Evolutionary conservation across 2,797 vertebrate genomes (phyloP).

Genomic region (Syngnathus rostellatus): DNA sequence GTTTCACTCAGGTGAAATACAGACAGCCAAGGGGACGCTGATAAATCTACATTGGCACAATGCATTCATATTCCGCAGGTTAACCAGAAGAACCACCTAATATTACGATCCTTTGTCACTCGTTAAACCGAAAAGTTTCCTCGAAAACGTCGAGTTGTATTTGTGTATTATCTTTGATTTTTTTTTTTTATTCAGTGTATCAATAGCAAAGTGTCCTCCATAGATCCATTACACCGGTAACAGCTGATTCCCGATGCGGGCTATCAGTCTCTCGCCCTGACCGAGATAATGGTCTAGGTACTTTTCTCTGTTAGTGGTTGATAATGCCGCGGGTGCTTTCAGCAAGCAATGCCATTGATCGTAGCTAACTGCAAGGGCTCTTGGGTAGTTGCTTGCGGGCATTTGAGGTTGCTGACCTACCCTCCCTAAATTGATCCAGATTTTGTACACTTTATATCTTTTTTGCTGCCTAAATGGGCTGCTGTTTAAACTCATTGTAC

Average conservation of each 20-base stretch:
- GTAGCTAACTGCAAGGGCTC: conserved; percentile 1
- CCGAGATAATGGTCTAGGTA: not conserved
- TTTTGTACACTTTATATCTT: not conserved
- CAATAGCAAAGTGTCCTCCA: not conserved
- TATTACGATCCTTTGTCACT: not conserved
- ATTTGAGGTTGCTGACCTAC: conserved; percentile 1
- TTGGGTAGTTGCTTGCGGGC: conserved; percentile 1
- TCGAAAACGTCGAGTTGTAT: no score
- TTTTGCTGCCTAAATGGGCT: not conserved
- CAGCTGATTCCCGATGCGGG: not conserved
- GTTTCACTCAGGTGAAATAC: conserved; percentile 2
- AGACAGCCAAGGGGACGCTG: not conserved
- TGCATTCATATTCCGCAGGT: not conserved
- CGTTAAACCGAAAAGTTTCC: no score
- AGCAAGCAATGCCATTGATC: not conserved
- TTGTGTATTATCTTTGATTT: not conserved
- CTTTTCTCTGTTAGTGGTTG: not conserved
- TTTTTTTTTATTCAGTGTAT: not conserved
- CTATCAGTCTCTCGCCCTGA: not conserved
- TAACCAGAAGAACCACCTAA: not conserved
- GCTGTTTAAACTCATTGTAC: not conserved
- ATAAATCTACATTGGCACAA: not conserved
- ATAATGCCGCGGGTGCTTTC: not conserved
- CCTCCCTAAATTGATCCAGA: conserved; percentile 1
- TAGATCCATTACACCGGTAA: not conserved